Conservation (phyloP, 2,797 vertebrate genomes). For the Ibycter americanus region DNA sequence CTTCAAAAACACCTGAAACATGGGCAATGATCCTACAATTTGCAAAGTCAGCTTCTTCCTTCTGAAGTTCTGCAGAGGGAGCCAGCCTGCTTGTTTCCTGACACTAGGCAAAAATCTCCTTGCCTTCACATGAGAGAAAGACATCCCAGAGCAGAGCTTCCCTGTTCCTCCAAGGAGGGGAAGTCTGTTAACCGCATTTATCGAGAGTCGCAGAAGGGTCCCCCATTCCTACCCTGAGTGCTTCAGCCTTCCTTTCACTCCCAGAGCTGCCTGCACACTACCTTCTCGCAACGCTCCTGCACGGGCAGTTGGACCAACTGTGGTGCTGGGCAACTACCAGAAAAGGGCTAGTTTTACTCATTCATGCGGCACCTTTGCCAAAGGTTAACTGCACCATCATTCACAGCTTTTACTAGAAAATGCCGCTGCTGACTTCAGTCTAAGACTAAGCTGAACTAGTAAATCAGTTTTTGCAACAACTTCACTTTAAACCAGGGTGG, state of each 20-base stretch:
- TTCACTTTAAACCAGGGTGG: background rate
- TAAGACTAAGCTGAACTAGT: background rate
- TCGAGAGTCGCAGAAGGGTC: background rate
- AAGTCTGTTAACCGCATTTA: background rate
- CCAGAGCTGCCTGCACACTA: background rate
- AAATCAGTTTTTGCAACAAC: background rate
- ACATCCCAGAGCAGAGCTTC: background rate
- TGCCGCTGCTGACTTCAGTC: background rate
- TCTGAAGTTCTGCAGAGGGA: background rate
- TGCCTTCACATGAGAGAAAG: background rate
- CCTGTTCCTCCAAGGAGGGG: background rate
- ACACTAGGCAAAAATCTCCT: background rate
- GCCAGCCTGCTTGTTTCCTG: background rate
- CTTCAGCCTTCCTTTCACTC: background rate
- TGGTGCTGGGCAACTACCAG: background rate
- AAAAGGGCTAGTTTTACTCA: background rate
- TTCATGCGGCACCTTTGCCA: background rate
- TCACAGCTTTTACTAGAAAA: background rate
- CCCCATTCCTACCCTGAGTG: background rate
- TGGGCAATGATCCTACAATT: fast-evolving
- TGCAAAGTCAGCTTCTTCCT: background rate
- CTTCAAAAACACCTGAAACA: background rate
- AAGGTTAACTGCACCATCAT: background rate
- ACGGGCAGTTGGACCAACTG: background rate
- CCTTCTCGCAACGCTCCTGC: background rate